A percentile compares a stretch with the other conserved stretches of the same genome.
Conservation (phyloP, 2,797 vertebrate genomes). For the Micrastur ruficollis region DNA sequence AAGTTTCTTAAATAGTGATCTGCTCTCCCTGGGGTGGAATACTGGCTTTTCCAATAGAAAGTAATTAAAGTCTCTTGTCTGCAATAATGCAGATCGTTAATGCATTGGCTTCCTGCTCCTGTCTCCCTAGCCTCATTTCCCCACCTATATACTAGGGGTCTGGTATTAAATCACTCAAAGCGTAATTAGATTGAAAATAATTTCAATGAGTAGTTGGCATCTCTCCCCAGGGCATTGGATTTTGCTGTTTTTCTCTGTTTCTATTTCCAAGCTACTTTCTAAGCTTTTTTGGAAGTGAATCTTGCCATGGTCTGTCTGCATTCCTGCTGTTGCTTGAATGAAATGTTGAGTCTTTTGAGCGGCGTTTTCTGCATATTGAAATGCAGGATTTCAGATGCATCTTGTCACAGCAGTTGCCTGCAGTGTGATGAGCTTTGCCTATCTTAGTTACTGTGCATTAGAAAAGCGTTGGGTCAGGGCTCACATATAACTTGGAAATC, state of each 20-base stretch:
- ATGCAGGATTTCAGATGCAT: neutral
- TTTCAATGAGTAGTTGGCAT: slow-evolving; percentile 25
- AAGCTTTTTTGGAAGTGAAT: neutral
- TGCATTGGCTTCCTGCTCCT: slow-evolving; percentile 48
- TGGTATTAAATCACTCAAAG: slow-evolving; percentile 58
- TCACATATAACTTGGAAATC: neutral
- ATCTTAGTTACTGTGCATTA: neutral
- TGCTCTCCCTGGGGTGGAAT: neutral
- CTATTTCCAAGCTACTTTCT: slow-evolving; percentile 1
- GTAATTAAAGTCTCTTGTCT: slow-evolving; percentile 51
- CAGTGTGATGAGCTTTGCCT: neutral
- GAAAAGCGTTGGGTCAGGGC: neutral
- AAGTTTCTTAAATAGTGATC: neutral
- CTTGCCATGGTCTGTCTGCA: neutral
- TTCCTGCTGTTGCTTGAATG: neutral
- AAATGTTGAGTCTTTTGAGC: neutral
- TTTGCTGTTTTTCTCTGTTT: slow-evolving; percentile 16
- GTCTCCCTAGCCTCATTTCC: slow-evolving; percentile 48
- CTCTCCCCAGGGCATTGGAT: neutral
- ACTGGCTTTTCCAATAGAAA: slow-evolving; percentile 52
- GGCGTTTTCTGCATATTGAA: neutral
- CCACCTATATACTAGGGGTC: slow-evolving; percentile 16
- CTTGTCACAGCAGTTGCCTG: neutral
- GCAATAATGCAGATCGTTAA: slow-evolving; percentile 45
- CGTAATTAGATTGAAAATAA: slow-evolving; percentile 50